phyloP scores from a whole-genome alignment of 2,888 invertebrate species.

The Fabriciana adippe region DNA sequence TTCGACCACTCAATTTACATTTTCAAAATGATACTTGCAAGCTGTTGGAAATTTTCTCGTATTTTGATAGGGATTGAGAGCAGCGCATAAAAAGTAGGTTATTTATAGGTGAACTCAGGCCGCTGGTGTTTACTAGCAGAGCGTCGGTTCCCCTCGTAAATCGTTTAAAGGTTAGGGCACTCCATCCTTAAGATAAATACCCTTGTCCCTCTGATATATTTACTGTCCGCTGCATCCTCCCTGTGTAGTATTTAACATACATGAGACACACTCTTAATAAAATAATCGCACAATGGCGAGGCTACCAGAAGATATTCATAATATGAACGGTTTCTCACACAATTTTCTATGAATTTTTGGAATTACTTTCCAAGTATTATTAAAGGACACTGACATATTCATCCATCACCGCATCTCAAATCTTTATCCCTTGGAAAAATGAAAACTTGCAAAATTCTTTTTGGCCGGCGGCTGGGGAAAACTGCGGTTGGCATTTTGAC shows the following conservation, averaged over 20 bases:
- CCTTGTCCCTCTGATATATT: slow-evolving; percentile 76
- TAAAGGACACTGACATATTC: slow-evolving; percentile 43
- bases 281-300: neutral
- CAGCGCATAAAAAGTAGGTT: slow-evolving; percentile 34
- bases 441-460: slow-evolving; percentile 41
- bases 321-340: neutral
- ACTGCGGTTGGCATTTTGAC: slow-evolving; percentile 41
- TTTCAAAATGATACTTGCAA: slow-evolving; percentile 64
- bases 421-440: slow-evolving; percentile 40
- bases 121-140: slow-evolving; percentile 53
- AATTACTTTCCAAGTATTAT: slow-evolving; percentile 42
- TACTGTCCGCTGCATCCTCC: slow-evolving; percentile 63
- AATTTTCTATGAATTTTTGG: slow-evolving; percentile 21
- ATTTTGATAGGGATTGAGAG: slow-evolving; percentile 19
- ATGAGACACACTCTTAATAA: slow-evolving; percentile 17
- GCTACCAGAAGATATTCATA: neutral
- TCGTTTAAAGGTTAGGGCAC: slow-evolving; percentile 79
- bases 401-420: slow-evolving; percentile 43
- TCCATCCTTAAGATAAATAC: slow-evolving; percentile 77
- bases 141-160: slow-evolving; percentile 73
- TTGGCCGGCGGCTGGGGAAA: slow-evolving; percentile 34
- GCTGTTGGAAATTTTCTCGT: slow-evolving; percentile 50
- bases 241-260: slow-evolving; percentile 21
- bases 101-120: slow-evolving; percentile 43
- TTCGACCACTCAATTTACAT: slow-evolving; percentile 77